Conservation (phyloP, 2,797 vertebrate genomes). For the Loriculus beryllinus region DNA sequence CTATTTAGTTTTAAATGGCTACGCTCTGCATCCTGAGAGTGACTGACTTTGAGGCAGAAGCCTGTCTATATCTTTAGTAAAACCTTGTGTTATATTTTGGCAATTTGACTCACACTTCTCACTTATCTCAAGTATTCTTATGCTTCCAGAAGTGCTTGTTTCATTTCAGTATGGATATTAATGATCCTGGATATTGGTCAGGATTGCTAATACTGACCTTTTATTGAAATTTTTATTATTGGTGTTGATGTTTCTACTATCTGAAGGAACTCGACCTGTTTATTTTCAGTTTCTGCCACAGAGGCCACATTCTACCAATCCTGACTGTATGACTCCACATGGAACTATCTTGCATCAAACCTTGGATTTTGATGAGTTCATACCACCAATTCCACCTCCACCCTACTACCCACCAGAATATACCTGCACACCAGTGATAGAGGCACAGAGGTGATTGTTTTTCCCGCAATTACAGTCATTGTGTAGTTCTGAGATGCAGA, state of each 20-base stretch:
- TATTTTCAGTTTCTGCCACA: conserved; percentile 91
- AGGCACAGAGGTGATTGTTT: conserved; percentile 87
- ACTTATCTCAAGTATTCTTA: background rate
- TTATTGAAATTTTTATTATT: background rate
- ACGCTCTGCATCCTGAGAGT: background rate
- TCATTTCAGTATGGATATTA: background rate
- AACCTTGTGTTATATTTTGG: background rate
- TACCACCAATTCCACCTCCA: conserved; percentile 93
- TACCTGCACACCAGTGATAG: conserved; percentile 88
- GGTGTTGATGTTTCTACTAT: background rate
- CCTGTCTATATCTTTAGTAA: background rate
- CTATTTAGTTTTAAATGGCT: background rate
- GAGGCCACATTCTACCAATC: conserved; percentile 81
- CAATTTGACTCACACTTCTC: background rate
- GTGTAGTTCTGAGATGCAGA: background rate
- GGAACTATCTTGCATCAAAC: conserved; percentile 92
- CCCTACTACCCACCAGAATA: conserved; percentile 98
- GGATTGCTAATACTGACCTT: background rate
- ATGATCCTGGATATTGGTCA: background rate
- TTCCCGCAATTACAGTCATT: background rate
- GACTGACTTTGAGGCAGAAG: background rate
- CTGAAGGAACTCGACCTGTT: background rate
- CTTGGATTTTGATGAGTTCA: conserved; percentile 96
- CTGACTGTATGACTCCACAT: conserved; percentile 91
- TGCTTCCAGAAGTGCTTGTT: background rate